phyloP scores from a whole-genome alignment of 2,888 invertebrate genomes.

The Hypomecis punctinalis region DNA sequence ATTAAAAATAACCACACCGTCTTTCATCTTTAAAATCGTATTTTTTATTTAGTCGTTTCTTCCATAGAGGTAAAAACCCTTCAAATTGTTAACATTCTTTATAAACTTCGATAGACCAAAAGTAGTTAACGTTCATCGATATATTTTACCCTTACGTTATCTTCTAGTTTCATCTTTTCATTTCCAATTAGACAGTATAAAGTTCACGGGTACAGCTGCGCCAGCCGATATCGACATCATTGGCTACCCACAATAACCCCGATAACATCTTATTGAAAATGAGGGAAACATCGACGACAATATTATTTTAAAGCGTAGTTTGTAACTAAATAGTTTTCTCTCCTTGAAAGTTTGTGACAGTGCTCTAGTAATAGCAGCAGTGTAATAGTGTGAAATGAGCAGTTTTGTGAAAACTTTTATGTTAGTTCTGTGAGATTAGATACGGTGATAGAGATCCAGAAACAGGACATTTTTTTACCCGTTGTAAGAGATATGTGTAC shows the following conservation, averaged over 20 bases:
- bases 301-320: background rate
- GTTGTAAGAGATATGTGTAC: no score
- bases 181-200: slow-evolving; percentile 26
- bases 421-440: slow-evolving; percentile 22
- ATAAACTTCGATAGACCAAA: no score
- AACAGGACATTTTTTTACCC: no score
- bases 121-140: no score
- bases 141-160: no score
- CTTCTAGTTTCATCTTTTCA: slow-evolving; percentile 15
- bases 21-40: no score
- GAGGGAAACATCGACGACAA: slow-evolving; percentile 6
- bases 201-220: slow-evolving; percentile 34
- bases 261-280: slow-evolving; percentile 23
- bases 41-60: no score
- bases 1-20: no score
- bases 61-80: no score
- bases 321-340: no score
- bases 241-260: slow-evolving; percentile 34
- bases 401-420: slow-evolving; percentile 28
- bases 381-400: background rate
- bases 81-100: no score
- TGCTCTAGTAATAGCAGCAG: no score
- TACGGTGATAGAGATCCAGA: background rate
- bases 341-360: background rate
- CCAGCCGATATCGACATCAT: slow-evolving; percentile 36